A percentile compares a stretch with the other conserved stretches of the same genome.
These are phyloP conservation scores for Penelope pileata DNA, from an alignment of 2,113 vertebrate species.

Conservation along the genomic window DNA sequence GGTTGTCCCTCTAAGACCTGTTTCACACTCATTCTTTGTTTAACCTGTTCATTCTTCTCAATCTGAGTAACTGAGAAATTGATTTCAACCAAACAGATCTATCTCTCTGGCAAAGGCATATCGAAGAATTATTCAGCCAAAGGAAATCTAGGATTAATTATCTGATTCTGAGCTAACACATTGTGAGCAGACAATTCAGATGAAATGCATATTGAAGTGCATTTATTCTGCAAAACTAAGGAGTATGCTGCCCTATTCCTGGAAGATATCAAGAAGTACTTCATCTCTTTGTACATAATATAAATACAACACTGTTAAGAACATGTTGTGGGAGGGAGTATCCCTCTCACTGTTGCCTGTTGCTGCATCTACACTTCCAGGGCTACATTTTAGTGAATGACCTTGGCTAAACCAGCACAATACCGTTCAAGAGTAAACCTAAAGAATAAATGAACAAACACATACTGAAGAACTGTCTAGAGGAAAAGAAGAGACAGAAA, in stretches of 20 bases:
- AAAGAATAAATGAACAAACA: neutral
- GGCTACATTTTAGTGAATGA: neutral
- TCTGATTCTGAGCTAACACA: neutral
- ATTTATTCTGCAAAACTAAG: neutral
- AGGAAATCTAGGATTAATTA: neutral
- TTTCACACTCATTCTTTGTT: neutral
- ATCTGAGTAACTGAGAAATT: neutral
- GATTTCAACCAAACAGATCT: neutral
- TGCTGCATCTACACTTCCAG: neutral
- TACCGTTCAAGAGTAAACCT: neutral
- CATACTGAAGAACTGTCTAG: neutral
- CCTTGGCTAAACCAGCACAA: neutral
- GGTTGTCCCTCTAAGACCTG: neutral
- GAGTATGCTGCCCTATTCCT: neutral
- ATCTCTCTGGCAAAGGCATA: neutral
- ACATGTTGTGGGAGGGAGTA: neutral
- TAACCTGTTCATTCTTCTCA: neutral
- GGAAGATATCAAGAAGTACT: neutral
- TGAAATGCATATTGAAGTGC: neutral
- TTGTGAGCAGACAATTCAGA: neutral
- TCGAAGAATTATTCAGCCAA: neutral
- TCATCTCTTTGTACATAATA: neutral
- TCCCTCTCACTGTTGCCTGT: neutral
- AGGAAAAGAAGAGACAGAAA: neutral
- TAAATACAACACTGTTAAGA: neutral